Percentiles rank a stretch among this genome's conserved stretches.
These are phyloP conservation scores for Cydia splendana DNA, from an alignment of 1,140 invertebrate species.

Conservation along the genomic window DNA sequence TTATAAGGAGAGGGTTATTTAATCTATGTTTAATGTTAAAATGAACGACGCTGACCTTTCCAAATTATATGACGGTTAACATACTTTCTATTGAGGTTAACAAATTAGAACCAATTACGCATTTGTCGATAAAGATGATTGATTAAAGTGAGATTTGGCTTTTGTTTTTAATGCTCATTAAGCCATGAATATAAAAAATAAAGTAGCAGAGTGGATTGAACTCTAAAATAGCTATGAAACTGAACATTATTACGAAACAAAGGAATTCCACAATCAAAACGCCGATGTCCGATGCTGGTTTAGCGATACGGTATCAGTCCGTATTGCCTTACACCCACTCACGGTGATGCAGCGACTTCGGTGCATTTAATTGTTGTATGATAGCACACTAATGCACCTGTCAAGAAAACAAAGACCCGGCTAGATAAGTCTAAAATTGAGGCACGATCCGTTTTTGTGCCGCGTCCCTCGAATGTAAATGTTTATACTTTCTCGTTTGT, in stretches of 20 bases:
- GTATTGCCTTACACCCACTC: slow-evolving; percentile 55
- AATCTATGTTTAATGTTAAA: slow-evolving; percentile 44
- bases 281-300: slow-evolving; percentile 47
- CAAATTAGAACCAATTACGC: slow-evolving; percentile 37
- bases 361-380: slow-evolving; percentile 76
- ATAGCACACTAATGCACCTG: slow-evolving; percentile 76
- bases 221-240: not conserved
- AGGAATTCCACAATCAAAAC: slow-evolving; percentile 62
- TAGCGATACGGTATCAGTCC: slow-evolving; percentile 47
- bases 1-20: slow-evolving; percentile 49
- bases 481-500: slow-evolving; percentile 71
- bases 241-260: slow-evolving; percentile 54
- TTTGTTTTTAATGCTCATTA: slow-evolving; percentile 36
- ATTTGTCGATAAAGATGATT: slow-evolving; percentile 37
- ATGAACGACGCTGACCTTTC: slow-evolving; percentile 41
- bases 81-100: slow-evolving; percentile 38
- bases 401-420: slow-evolving; percentile 72
- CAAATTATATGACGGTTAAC: slow-evolving; percentile 43
- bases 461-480: slow-evolving; percentile 68
- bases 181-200: slow-evolving; percentile 35
- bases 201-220: slow-evolving; percentile 28
- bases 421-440: slow-evolving; percentile 72
- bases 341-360: slow-evolving; percentile 61
- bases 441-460: slow-evolving; percentile 55
- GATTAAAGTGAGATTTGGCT: slow-evolving; percentile 29